Conservation (phyloP, 2,113 vertebrate genomes). For the Morone saxatilis region DNA sequence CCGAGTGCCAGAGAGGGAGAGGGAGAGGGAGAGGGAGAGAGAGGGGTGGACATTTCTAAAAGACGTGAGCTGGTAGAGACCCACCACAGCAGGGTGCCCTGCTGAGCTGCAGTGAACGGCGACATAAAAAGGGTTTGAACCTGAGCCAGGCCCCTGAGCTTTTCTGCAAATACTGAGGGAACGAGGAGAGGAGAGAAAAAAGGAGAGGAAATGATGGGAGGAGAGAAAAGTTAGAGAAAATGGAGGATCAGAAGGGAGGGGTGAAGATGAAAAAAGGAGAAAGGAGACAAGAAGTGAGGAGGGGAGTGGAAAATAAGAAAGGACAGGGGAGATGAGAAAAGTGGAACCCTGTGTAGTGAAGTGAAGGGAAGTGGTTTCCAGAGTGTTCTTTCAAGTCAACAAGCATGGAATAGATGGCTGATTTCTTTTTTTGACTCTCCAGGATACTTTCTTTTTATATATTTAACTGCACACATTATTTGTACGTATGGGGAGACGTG, state of each 20-base stretch:
- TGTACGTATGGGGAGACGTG: neutral
- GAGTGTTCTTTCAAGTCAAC: conserved; percentile 33
- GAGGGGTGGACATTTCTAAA: conserved; percentile 12
- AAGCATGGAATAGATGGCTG: neutral
- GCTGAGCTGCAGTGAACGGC: conserved; percentile 42
- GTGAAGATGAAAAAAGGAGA: conserved; percentile 34
- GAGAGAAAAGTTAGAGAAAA: conserved; percentile 45
- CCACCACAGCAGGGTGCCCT: conserved; percentile 60
- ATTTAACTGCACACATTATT: conserved; percentile 14
- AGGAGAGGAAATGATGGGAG: conserved; percentile 32
- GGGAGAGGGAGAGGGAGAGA: conserved; percentile 4
- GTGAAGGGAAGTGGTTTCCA: conserved; percentile 12
- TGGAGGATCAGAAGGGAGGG: conserved; percentile 10
- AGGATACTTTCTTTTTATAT: neutral
- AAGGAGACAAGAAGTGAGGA: neutral
- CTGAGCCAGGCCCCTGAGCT: conserved; percentile 40
- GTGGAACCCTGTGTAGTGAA: conserved; percentile 11
- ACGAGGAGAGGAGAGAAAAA: conserved; percentile 7
- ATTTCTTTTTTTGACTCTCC: neutral
- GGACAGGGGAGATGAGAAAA: conserved; percentile 9
- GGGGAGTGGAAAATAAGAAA: conserved; percentile 1
- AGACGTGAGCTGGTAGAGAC: neutral
- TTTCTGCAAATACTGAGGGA: conserved; percentile 19
- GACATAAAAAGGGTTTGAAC: conserved; percentile 63
- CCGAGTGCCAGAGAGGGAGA: conserved; percentile 6